Conservation (phyloP, 2,113 vertebrate species). For the Myodes glareolus region DNA sequence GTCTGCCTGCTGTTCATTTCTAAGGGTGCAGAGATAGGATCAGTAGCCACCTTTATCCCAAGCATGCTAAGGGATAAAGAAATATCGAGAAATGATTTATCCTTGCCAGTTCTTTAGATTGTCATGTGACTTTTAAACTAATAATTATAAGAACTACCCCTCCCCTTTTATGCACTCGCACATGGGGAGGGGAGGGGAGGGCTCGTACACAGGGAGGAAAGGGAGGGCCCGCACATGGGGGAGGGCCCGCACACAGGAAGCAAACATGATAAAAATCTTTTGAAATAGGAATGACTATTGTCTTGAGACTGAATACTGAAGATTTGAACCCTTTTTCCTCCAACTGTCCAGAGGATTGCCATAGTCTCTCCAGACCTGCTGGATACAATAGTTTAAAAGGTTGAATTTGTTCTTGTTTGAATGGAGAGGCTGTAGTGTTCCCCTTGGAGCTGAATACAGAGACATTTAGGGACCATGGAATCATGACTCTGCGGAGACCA, state of each 20-base stretch:
- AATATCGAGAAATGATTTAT: constrained; percentile 53
- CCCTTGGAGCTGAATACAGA: constrained; percentile 32
- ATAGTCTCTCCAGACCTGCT: constrained; percentile 42
- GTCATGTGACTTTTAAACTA: not conserved
- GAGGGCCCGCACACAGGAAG: not conserved
- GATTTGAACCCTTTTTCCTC: constrained; percentile 62
- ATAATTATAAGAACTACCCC: not conserved
- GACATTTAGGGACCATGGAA: constrained; percentile 56
- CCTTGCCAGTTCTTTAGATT: constrained; percentile 17
- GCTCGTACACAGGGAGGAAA: too few species aligned
- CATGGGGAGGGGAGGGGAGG: not conserved
- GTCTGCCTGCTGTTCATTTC: too few species aligned
- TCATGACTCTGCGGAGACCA: constrained; percentile 70
- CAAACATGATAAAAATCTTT: constrained; percentile 42
- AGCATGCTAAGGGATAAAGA: not conserved
- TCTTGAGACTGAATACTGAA: constrained; percentile 44
- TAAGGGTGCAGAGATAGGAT: not conserved
- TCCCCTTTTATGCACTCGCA: not conserved
- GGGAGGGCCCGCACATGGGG: too few species aligned
- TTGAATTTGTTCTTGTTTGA: constrained; percentile 61
- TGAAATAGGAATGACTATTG: constrained; percentile 35
- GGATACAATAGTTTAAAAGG: constrained; percentile 70
- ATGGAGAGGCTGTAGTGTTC: constrained; percentile 55
- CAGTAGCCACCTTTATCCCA: constrained; percentile 49
- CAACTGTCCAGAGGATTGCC: constrained; percentile 43